phyloP scores from a whole-genome alignment of 2,113 vertebrate species.

The Connochaetes taurinus region DNA sequence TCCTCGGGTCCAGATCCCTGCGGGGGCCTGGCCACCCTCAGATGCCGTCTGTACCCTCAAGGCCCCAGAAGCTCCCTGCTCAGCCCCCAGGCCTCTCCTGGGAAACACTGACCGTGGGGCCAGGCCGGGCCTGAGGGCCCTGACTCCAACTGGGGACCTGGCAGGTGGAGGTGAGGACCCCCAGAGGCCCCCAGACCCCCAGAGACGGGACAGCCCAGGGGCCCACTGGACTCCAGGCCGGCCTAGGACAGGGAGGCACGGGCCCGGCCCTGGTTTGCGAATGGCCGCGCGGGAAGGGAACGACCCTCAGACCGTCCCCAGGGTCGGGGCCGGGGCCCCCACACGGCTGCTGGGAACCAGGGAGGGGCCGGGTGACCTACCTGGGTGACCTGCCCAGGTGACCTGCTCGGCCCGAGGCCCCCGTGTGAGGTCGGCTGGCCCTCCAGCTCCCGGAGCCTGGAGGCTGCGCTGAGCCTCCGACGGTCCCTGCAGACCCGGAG shows the following conservation, averaged over 20 bases:
- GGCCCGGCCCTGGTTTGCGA: accelerated
- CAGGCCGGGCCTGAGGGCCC: background rate
- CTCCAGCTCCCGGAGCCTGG: no score
- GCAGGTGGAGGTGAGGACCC: background rate
- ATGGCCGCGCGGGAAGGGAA: accelerated
- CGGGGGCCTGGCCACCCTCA: accelerated
- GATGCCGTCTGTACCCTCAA: accelerated
- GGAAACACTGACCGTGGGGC: accelerated
- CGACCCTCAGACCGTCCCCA: accelerated
- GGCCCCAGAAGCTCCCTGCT: accelerated
- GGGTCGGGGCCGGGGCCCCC: accelerated
- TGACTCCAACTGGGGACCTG: background rate
- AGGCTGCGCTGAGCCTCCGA: accelerated
- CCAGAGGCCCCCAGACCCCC: background rate
- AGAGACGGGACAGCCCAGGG: accelerated
- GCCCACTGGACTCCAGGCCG: accelerated
- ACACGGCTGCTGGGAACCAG: accelerated
- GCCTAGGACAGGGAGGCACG: accelerated
- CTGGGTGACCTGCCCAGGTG: background rate
- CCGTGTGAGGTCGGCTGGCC: background rate
- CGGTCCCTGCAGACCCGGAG: accelerated
- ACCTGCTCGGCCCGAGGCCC: accelerated
- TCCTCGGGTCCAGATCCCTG: background rate
- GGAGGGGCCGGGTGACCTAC: background rate
- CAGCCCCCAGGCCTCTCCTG: background rate